Evolutionary conservation across 2,888 invertebrate species (phyloP), one percentile per base, ranked within the genome.

Genomic region (Parelbella ahira): DNA sequence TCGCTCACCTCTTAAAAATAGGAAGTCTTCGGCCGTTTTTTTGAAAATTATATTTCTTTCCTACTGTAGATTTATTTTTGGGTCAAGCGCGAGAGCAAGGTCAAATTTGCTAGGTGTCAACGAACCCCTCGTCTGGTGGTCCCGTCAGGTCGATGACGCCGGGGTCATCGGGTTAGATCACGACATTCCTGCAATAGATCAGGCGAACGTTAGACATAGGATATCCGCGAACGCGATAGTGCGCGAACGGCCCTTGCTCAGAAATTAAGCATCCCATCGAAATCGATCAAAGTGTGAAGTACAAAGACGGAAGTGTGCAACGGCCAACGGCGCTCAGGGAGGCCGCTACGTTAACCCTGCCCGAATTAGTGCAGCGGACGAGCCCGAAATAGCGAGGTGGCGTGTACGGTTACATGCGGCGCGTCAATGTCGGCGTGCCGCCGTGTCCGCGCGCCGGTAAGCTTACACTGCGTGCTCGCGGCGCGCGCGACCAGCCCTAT

Each of bases 331-430:
- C 71, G 73, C 60, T 69, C 68, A 63, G 68, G 69, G 80, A 83
- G 79, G 83, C 79, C 80, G 71, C 73, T 75, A 77, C 78, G 81
- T 73, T 84, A 87, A 87, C 84, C 84, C 86, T 83, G 84, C 84
- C 86, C 86, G 86, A 84, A 80, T 84, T 86, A 86, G 86, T 84
- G 84, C 84, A 84, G 81, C 81, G 83, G 68, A 76, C 78, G 81
- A 69, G 82, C 80, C 83, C 63, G 72, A 84, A 87, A 87, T 86
- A 86, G 86, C 81, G 68, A 72, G 72, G 68, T 76, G 75, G 81
- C 84, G 87, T 83, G 78, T 87, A 84, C 83, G 74, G 81, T 86
- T 87, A 84, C 87, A 87, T 68, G 61, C 73, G 76, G 75, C 74
- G 78, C 84, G 80, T 81, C 83, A 82, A 80, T 79, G 80, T 74